Conservation (phyloP, 2,113 vertebrate genomes). For the Ariopsis seemanni region DNA sequence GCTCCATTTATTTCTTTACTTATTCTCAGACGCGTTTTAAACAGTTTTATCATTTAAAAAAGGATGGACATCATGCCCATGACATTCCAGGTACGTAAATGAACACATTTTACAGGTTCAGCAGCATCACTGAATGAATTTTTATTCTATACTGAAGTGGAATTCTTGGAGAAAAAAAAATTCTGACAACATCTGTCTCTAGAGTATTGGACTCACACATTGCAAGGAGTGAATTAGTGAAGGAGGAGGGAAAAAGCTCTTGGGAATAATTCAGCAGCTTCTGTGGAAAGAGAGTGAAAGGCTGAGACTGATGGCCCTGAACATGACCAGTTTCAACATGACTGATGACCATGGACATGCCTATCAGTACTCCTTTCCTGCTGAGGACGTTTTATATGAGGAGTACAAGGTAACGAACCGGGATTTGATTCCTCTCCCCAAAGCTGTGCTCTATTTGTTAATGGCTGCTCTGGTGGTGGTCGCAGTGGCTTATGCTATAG, state of each 20-base stretch:
- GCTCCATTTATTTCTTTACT: background rate
- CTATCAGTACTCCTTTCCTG: conserved; percentile 55
- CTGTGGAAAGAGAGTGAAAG: background rate
- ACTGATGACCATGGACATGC: conserved; percentile 48
- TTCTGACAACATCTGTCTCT: background rate
- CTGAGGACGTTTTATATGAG: conserved; percentile 69
- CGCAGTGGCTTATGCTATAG: conserved; percentile 79
- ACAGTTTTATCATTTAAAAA: background rate
- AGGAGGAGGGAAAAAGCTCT: background rate
- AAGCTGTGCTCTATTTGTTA: conserved; percentile 76
- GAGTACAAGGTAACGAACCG: conserved; percentile 70
- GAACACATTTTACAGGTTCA: background rate
- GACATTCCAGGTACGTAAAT: conserved; percentile 6
- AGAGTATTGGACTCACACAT: background rate
- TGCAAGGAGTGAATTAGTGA: background rate
- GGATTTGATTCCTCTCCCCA: conserved; percentile 76
- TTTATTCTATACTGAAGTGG: background rate
- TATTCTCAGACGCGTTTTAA: background rate
- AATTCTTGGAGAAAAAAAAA: too few species aligned
- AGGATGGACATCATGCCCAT: background rate
- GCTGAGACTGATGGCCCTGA: conserved; percentile 59
- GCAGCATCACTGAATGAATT: background rate
- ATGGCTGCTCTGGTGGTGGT: conserved; percentile 79
- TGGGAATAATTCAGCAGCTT: background rate
- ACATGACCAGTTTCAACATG: conserved; percentile 58